Evolutionary conservation across 1,140 invertebrate genomes (phyloP), one percentile per base, ranked within the genome.

Genomic region (Phortica variegata): DNA sequence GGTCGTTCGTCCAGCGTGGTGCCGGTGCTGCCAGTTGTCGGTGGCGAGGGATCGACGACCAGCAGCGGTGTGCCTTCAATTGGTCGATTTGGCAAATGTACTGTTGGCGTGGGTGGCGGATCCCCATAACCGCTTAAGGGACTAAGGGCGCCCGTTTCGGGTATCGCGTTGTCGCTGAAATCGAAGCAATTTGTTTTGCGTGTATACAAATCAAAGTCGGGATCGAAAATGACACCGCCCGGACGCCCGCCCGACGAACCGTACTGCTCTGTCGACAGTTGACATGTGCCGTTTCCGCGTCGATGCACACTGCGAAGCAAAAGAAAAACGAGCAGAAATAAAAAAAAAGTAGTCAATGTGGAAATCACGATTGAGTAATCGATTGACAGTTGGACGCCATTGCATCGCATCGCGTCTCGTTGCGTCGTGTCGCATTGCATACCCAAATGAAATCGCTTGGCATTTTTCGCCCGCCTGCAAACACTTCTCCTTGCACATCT

Each of bases 251-350:
- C 36, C 21, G 17, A 69, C 56, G 70, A 60, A 47, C 75, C 75
- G 40, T 80, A 75, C 41, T 78, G 60, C 42, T 76, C 62, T 32
- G 68, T 60, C 41, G 79, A 79, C 42, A 85, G 58, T 29, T 81
- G 77, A 65, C 84, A 86, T 12, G 81, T 82, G 33, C 79, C 80
- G 63, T 86, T 86, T 58, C 84, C 83, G 75, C 81, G 82, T 34
- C 76, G 61, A 54, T 79, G 77, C 47, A 85, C 81, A 43, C 84
- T 85, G 66, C 47, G 77, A 73, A 43, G 54, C 47, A 65, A 54
- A 46, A 31, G 43, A 54, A 43, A n/a, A 17, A 26, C 9, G 32
- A 17, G 6, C 8, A 41, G 42, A 54, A 38, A 43, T 44, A 49
- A 39, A 43, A 38, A 32, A 44, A 34, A 58, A 45, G 32, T 32